Conservation (phyloP, 2,797 vertebrate genomes). For the Atherinosoma microstoma region DNA sequence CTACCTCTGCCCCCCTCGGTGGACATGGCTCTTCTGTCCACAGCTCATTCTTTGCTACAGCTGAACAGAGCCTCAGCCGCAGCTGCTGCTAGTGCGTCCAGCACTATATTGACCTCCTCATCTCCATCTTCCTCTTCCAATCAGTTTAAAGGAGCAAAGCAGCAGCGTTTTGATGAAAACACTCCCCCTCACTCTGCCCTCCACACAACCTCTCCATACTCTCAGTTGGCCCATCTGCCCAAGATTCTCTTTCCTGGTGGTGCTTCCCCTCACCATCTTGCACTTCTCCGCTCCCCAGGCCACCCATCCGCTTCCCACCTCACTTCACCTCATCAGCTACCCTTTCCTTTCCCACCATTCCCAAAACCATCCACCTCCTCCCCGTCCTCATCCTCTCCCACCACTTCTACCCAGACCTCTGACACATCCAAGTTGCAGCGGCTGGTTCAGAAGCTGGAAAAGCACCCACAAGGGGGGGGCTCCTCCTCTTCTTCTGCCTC, state of each 20-base stretch:
- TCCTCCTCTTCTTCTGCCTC: slow-evolving; percentile 53
- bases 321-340: slow-evolving; percentile 79
- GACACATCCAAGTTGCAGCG: slow-evolving; percentile 94
- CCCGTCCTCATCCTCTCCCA: slow-evolving; percentile 78
- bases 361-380: slow-evolving; percentile 81
- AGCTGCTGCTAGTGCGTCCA: slow-evolving; percentile 65
- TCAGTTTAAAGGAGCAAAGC: slow-evolving; percentile 83
- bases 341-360: slow-evolving; percentile 86
- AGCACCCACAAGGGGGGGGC: slow-evolving; percentile 78
- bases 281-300: slow-evolving; percentile 75
- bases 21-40: slow-evolving; percentile 86
- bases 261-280: slow-evolving; percentile 80
- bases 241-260: slow-evolving; percentile 87
- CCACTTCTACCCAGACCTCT: slow-evolving; percentile 78
- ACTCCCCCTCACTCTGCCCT: slow-evolving; percentile 83
- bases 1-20: slow-evolving; percentile 85
- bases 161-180: slow-evolving; percentile 87
- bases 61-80: slow-evolving; percentile 83
- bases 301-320: slow-evolving; percentile 79
- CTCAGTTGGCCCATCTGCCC: slow-evolving; percentile 85
- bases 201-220: slow-evolving; percentile 80
- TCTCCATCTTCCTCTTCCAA: slow-evolving; percentile 74
- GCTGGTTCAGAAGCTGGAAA: slow-evolving; percentile 92
- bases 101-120: slow-evolving; percentile 65
- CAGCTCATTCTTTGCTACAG: slow-evolving; percentile 85